These are phyloP conservation scores for Amitus sp. DNA, from an alignment of 2,888 invertebrate species.

Conservation along the genomic window DNA sequence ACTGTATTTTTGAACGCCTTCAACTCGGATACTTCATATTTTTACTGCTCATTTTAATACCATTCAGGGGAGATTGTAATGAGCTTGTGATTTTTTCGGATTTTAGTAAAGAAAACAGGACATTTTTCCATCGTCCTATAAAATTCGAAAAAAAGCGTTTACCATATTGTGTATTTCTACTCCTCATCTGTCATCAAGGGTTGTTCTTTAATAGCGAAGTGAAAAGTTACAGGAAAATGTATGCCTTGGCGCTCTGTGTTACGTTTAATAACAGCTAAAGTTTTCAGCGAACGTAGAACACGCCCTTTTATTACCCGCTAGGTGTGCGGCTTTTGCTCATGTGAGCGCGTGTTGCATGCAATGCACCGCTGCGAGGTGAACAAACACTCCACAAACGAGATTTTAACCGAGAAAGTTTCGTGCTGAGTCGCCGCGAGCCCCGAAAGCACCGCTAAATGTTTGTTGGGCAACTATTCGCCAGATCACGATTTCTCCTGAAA, in stretches of 20 bases:
- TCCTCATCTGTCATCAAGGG: neutral
- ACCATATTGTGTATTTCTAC: too few species aligned
- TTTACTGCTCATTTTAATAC: too few species aligned
- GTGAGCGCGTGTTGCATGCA: constrained; percentile 43
- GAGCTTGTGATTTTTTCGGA: too few species aligned
- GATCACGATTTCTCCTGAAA: too few species aligned
- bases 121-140: too few species aligned
- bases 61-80: too few species aligned
- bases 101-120: too few species aligned
- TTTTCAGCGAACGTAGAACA: constrained; percentile 30
- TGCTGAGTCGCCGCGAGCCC: constrained; percentile 36
- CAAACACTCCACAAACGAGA: constrained; percentile 44
- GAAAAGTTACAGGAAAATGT: neutral
- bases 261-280: constrained; percentile 45
- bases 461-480: too few species aligned
- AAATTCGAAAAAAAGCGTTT: too few species aligned
- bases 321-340: constrained; percentile 26
- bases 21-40: too few species aligned
- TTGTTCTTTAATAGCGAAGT: neutral
- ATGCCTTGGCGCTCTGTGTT: constrained; percentile 12
- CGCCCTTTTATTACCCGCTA: constrained; percentile 45
- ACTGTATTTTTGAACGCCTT: too few species aligned
- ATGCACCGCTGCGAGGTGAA: constrained; percentile 41
- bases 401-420: constrained; percentile 46
- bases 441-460: constrained; percentile 31